Evolutionary conservation across 2,113 vertebrate genomes (phyloP).

Genomic region (Cygnus atratus): DNA sequence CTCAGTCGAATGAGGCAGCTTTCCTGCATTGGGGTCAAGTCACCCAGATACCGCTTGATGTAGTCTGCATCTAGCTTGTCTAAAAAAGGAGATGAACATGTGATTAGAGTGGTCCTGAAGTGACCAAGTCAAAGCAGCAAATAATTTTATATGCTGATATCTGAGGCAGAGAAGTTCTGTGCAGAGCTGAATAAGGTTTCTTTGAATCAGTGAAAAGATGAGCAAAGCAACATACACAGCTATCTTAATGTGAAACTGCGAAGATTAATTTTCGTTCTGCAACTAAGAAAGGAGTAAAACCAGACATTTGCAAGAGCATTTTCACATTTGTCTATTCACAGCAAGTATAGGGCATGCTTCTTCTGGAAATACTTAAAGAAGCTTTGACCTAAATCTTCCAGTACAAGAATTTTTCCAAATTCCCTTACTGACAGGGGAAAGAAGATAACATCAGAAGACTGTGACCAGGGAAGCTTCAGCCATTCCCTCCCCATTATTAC

Average conservation of each 20-base stretch:
- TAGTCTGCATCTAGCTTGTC: constrained; percentile 96
- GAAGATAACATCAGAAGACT: not conserved
- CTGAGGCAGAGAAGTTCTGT: not conserved
- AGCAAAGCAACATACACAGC: not conserved
- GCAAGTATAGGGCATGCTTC: not conserved
- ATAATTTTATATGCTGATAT: not conserved
- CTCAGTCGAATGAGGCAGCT: constrained; percentile 95
- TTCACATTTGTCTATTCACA: not conserved
- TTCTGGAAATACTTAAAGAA: not conserved
- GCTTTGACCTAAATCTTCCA: not conserved
- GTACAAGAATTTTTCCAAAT: not conserved
- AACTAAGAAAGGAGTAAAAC: not conserved
- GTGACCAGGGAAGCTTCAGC: not conserved
- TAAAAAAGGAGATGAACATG: constrained; percentile 46
- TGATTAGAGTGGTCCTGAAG: not conserved
- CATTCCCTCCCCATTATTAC: not conserved
- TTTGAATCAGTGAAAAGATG: not conserved
- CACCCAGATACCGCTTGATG: constrained; percentile 94
- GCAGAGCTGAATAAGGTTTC: not conserved
- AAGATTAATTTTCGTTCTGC: not conserved
- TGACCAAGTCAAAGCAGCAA: not conserved
- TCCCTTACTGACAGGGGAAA: not conserved
- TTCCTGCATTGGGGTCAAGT: constrained; percentile 94
- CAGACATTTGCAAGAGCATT: not conserved
- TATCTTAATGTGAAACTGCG: not conserved